Percentiles rank a stretch among this genome's conserved stretches.
Conservation (phyloP, 37 sponge, comb jelly and placozoan genomes). For the Eunapius fragilis region DNA sequence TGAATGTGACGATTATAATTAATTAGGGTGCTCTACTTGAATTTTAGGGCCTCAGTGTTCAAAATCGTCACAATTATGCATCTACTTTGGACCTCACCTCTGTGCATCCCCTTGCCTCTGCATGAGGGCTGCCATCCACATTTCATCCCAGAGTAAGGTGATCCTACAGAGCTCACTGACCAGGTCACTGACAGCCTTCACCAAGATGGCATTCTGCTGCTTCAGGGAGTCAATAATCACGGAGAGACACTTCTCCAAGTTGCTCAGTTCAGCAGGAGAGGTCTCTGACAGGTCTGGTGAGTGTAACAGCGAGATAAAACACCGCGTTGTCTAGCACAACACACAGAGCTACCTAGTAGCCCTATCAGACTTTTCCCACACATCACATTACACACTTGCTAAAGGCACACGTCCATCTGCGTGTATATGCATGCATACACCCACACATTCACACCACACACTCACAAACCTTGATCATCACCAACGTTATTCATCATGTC, state of each 20-base stretch:
- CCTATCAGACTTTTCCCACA: too few species aligned
- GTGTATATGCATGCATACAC: neutral
- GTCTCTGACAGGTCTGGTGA: constrained; percentile 19
- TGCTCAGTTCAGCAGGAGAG: constrained; percentile 56
- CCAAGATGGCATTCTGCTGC: constrained; percentile 64
- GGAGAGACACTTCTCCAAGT: constrained; percentile 76
- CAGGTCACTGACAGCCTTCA: constrained; percentile 76
- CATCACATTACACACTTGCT: too few species aligned
- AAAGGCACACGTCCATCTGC: neutral
- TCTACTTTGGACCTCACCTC: constrained; percentile 28
- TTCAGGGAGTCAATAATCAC: constrained; percentile 84
- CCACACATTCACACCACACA: neutral
- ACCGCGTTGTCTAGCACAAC: too few species aligned
- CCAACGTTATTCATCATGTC: constrained; percentile 35
- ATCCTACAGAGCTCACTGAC: constrained; percentile 86
- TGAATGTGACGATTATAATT: too few species aligned
- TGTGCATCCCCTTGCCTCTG: constrained; percentile 89
- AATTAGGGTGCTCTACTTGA: too few species aligned
- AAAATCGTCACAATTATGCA: too few species aligned
- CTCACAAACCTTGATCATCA: constrained; percentile 28
- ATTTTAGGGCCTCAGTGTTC: too few species aligned
- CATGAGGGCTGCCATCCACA: constrained; percentile 93
- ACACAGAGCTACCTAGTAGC: too few species aligned
- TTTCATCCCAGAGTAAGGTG: constrained; percentile 94
- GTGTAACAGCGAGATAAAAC: neutral